Evolutionary conservation across 1,140 invertebrate species (phyloP).

Genomic region (Zaprionus camerounensis): DNA sequence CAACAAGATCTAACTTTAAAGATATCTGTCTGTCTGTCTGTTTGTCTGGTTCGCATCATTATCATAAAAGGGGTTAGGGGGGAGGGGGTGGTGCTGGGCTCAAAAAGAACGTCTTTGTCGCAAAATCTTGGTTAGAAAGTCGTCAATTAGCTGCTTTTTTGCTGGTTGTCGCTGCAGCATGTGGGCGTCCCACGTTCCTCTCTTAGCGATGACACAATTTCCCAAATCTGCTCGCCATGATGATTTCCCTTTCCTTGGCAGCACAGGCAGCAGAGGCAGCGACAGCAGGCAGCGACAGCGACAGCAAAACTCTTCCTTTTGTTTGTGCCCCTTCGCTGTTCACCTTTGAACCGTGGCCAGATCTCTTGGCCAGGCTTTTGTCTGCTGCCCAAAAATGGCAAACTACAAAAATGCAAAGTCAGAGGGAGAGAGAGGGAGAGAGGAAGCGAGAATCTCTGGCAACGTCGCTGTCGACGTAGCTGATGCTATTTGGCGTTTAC

Average conservation of each 20-base stretch:
- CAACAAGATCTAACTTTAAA: too few relatives aligned
- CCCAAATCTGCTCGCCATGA: not conserved
- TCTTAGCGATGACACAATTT: conserved; percentile 49
- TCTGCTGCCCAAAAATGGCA: conserved; percentile 19
- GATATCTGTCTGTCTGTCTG: not conserved
- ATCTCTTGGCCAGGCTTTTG: conserved; percentile 38
- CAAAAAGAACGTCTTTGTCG: conserved; percentile 21
- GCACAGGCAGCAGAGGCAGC: conserved; percentile 17
- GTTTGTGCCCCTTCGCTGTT: not conserved
- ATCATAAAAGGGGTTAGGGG: not conserved
- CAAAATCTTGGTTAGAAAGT: conserved; percentile 28
- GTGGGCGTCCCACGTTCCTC: conserved; percentile 31
- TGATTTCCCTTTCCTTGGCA: conserved; percentile 49
- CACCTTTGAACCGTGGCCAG: conserved; percentile 41
- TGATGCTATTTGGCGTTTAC: conserved; percentile 53
- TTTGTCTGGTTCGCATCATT: conserved; percentile 5
- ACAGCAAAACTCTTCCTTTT: conserved; percentile 48
- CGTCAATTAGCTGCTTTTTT: conserved; percentile 22
- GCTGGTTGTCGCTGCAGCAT: conserved; percentile 1
- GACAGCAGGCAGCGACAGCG: too few relatives aligned
- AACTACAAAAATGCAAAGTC: conserved; percentile 25
- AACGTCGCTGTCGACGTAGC: not conserved
- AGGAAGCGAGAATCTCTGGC: conserved; percentile 18
- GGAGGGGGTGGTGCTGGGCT: not conserved
- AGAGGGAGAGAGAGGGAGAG: not conserved